Base-by-base conservation (phyloP, 1,140 invertebrate genomes). In the Apis cerana region DNA sequence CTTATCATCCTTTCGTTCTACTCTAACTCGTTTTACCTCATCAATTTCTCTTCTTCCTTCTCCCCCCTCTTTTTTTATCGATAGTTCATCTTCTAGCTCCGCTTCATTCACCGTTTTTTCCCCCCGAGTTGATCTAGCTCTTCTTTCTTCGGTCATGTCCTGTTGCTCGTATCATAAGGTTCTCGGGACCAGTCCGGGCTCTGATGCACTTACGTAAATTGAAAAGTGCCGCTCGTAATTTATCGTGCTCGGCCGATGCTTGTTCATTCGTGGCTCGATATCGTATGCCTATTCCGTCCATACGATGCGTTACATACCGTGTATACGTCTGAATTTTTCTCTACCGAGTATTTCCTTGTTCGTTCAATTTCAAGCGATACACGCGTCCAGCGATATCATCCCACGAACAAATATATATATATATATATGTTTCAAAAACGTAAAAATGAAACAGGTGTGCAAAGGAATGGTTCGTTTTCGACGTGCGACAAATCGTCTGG, bases 401-500 rank as follows among this genome's bases (percentile, higher is more conserved):
- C 33, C 33, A 43, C 33, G 33, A 43, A 7, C 33, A 43, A 43
- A 27, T 27, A 27, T 27, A 27, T 27, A 71, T 64, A 82, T 43
- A 7, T 43, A 7, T 43, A 7, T 43, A 7, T 43, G 81, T 64
- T 61, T 27, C 69, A 87, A 80, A 83, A 85, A 88, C 74, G 81
- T 62, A 68, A 76, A 80, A 85, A 75, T 79, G 82, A 77, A 85
- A 69, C 81, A 78, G 86, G 64, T 72, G 69, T 56, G 65, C 62
- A 74, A 67, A 83, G 82, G 80, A 85, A 88, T 85, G 85, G 82
- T 80, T 78, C 75, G 77, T 69, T 75, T 67, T 75, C 81, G 86
- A 88, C 84, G 78, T 59, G 75, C 80, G 86, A 88, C 84, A 88
- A 88, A 83, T 88, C 75, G 86, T 80, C 80, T 84, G 80, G 80